Evolutionary conservation across 2,797 vertebrate genomes (phyloP), one percentile per base, ranked within the genome.

Genomic region (Muraenolepis orangiensis): DNA sequence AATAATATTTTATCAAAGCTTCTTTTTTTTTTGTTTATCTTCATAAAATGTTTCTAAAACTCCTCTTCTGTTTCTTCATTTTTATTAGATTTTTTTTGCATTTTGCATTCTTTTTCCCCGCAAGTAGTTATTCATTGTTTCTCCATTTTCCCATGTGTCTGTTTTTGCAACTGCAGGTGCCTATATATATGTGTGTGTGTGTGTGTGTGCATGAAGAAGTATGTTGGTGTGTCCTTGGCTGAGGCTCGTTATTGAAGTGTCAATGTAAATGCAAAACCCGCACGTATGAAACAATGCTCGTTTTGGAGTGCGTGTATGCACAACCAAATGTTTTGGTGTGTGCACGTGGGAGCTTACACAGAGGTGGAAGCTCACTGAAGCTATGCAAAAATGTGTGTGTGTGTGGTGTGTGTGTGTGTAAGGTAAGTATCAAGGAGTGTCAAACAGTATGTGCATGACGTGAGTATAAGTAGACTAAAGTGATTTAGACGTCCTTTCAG

Each of bases 1-100:
- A 94, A 94, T 93, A 91, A 90, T 89, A 92, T 91, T 93, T 94
- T 93, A 94, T 94, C 93, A 95, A 95, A 95, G 92, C 90, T 91
- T 92, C 79, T 86, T 91, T 89, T 86, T 91, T 89, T 86, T 83
- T 82, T 80, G 73, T 74, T 84, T 82, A 91, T 92, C 70, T 86
- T 91, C 91, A 94, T 94, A 94, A 95, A 95, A 95, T 80, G 80
- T 91, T 93, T 93, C 92, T 94, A 93, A 95, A 95, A 95, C 81
- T 68, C 86, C 80, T 73, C 57, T 38, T 83, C 38, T 83, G 75
- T 85, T 57, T 84, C 91, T 87, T 90, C 89, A 86, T 77, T 74
- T 87, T 84, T 78, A 79, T 74, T 73, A 79, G 77, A 84, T 67
- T 70, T 80, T 88, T 83, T 89, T 87, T 89, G 77, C 80, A 72